Evolutionary conservation across 2,888 invertebrate genomes (phyloP), one percentile per base, ranked within the genome.

Genomic region (Alcis repandata): DNA sequence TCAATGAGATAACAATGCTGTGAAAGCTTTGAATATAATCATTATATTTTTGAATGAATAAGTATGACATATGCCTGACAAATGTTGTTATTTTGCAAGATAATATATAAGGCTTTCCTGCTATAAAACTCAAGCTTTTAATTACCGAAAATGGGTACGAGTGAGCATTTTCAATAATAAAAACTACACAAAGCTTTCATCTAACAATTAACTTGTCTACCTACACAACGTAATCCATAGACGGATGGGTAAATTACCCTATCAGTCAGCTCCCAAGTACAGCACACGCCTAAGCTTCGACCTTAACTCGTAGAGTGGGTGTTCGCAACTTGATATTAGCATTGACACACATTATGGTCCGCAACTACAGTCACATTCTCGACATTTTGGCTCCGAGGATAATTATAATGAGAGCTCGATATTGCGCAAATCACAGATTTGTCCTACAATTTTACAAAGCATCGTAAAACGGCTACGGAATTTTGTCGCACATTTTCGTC

Each of bases 341-440:
- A 91, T 90, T 91, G 91, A 91, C 91, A 90, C 75, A 90, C 87
- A 89, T 90, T 75, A 78, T 72, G 76, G 75, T 77, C 77, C 74
- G 79, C 81, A 83, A 84, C 82, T 82, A 79, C 83, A 83, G 71
- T 74, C 78, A 85, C 85, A 86, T 86, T 86, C 83, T 82, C 77
- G 79, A 76, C 77, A 57, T 67, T 86, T 82, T 74, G 74, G 72
- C 79, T 81, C 61, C 66, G 74, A 79, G 78, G 79, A 80, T 79
- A 83, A 83, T 83, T 78, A 81, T 78, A 81, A 85, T 82, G 77
- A 79, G 75, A 67, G 70, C 74, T 75, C 75, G 71, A 77, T 75
- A 74, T 83, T 85, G 75, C 81, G 76, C 52, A 79, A 72, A 63
- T 52, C 41, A 19, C 74, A 77, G 63, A 62, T 69, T 59, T 59